A percentile compares a stretch with the other conserved stretches of the same genome.
phyloP scores from a whole-genome alignment of 2,888 invertebrate genomes.

The Brachyptera risi region DNA sequence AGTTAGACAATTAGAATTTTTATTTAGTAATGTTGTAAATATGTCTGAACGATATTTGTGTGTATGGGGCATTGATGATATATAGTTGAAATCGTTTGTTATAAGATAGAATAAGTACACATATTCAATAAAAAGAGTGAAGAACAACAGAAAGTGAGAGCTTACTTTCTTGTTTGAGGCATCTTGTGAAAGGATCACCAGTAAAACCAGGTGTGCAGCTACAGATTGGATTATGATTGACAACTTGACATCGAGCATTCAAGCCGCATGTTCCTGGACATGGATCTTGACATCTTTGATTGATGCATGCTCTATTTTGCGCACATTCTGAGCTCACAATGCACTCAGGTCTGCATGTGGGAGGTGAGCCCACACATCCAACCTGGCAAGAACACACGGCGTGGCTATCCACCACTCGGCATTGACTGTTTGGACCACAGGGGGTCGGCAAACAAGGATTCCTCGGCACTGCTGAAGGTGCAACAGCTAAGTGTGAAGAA shows the following conservation, averaged over 20 bases:
- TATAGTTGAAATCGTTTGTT: too few species aligned
- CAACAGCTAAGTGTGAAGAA: conserved; percentile 20
- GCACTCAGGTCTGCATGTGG: conserved; percentile 73
- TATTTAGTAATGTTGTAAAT: too few species aligned
- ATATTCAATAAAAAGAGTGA: too few species aligned
- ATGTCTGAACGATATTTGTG: neutral
- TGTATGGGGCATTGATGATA: too few species aligned
- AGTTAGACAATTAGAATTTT: neutral
- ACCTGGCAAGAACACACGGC: conserved; percentile 73
- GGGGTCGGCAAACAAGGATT: conserved; percentile 73
- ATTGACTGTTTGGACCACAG: conserved; percentile 74
- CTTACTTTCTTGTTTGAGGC: conserved; percentile 57
- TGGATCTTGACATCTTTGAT: conserved; percentile 72
- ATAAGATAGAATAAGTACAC: too few species aligned
- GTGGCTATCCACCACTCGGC: conserved; percentile 64
- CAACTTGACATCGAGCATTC: conserved; percentile 72
- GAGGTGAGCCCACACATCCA: conserved; percentile 69
- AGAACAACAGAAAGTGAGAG: too few species aligned
- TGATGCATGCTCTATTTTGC: conserved; percentile 69
- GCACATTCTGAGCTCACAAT: conserved; percentile 74
- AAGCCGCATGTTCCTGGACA: conserved; percentile 72
- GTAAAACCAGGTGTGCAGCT: conserved; percentile 41
- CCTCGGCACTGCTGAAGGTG: conserved; percentile 46
- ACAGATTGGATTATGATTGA: conserved; percentile 70
- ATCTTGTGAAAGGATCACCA: conserved; percentile 40